These are phyloP conservation scores for Ammodytes dubius DNA, from an alignment of 2,113 vertebrate genomes.

Conservation along the genomic window DNA sequence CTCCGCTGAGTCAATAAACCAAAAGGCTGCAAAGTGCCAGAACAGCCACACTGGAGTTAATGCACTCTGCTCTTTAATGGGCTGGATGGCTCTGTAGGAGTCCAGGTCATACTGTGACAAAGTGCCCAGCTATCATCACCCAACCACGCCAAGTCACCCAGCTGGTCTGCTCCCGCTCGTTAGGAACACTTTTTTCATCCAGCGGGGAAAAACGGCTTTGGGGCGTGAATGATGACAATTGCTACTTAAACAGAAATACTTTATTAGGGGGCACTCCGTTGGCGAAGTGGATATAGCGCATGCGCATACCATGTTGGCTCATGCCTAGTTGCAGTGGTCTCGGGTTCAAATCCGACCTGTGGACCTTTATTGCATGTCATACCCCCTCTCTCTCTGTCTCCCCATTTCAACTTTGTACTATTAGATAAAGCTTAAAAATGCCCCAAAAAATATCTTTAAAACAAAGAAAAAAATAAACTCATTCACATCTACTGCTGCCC, in stretches of 20 bases:
- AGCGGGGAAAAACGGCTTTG: not conserved
- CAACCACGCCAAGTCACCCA: not conserved
- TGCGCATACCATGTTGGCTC: no score
- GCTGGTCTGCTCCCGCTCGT: constrained; percentile 28
- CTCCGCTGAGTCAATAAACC: constrained; percentile 56
- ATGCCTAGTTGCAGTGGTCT: no score
- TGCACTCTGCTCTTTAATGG: constrained; percentile 40
- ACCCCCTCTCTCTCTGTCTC: no score
- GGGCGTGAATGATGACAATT: not conserved
- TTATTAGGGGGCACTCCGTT: no score
- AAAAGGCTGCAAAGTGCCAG: constrained; percentile 27
- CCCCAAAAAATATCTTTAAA: no score
- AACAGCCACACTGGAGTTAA: constrained; percentile 33
- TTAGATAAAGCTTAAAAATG: no score
- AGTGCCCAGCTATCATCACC: not conserved
- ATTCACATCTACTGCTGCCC: not conserved
- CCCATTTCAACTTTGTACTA: no score
- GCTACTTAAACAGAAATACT: not conserved
- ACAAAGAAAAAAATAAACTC: not conserved
- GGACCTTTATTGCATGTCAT: no score
- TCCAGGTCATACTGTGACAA: constrained; percentile 27
- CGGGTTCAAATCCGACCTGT: no score
- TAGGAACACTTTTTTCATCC: constrained; percentile 17
- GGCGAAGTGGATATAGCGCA: no score
- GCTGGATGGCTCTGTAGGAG: constrained; percentile 15